Evolutionary conservation across 2,888 invertebrate genomes (phyloP).

Genomic region (Slavum lentiscoides): DNA sequence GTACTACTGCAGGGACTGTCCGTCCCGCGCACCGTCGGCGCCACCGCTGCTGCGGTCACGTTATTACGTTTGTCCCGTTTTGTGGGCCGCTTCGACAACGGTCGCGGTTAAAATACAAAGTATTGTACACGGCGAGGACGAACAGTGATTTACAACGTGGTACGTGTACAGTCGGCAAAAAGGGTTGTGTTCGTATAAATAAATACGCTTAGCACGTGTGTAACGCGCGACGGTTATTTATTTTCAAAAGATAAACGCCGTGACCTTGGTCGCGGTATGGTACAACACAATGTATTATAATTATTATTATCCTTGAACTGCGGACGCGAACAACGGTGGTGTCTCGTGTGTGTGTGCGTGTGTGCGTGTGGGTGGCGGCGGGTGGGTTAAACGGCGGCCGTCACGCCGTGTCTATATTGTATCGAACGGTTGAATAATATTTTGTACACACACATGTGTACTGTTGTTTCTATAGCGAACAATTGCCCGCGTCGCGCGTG

Average conservation of each 20-base stretch:
- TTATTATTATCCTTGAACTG: slow-evolving; percentile 12
- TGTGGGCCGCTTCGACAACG: too few relatives aligned
- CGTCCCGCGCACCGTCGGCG: too few relatives aligned
- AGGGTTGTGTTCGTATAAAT: not conserved
- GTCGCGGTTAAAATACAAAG: too few relatives aligned
- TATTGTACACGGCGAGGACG: too few relatives aligned
- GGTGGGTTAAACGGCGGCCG: not conserved
- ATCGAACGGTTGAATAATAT: too few relatives aligned
- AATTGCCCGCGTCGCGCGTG: too few relatives aligned
- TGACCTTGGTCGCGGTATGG: not conserved
- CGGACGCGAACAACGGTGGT: not conserved
- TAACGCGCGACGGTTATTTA: not conserved
- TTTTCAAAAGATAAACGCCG: not conserved
- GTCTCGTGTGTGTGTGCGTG: not conserved
- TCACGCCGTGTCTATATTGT: not conserved
- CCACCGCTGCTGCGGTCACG: too few relatives aligned
- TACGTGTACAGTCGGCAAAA: not conserved
- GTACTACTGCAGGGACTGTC: too few relatives aligned
- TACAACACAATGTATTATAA: not conserved
- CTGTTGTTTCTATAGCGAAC: too few relatives aligned
- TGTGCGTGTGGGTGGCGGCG: not conserved
- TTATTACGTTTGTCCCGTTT: too few relatives aligned
- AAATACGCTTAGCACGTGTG: not conserved
- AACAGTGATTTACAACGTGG: too few relatives aligned
- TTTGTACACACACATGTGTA: too few relatives aligned